A percentile compares a stretch with the other conserved stretches of the same genome.
phyloP scores from a whole-genome alignment of 2,113 vertebrate genomes.

The Taxidea taxus region DNA sequence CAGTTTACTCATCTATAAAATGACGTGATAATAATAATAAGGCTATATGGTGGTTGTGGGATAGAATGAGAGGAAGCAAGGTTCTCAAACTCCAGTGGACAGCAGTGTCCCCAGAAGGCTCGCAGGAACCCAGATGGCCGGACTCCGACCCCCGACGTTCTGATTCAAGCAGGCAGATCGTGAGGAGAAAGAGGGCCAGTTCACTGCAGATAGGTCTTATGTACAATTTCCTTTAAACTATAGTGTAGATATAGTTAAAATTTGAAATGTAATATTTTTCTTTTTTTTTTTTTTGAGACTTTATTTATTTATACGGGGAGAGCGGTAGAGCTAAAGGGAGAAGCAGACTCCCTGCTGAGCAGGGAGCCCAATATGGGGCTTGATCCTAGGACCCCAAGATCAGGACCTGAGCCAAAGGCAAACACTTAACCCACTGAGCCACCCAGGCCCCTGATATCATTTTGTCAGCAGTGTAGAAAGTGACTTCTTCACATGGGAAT shows the following conservation, averaged over 20 bases:
- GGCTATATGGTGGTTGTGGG: no score
- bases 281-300: neutral
- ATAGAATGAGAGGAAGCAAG: no score
- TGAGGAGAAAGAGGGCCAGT: neutral
- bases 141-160: no score
- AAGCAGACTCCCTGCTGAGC: neutral
- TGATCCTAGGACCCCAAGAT: neutral
- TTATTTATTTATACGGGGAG: neutral
- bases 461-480: neutral
- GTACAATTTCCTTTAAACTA: neutral
- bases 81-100: neutral
- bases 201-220: neutral
- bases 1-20: neutral
- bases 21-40: fast-evolving
- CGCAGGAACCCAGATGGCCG: neutral
- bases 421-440: neutral
- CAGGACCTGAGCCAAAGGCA: neutral
- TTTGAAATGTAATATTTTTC: neutral
- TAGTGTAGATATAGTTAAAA: neutral
- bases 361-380: neutral
- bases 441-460: neutral
- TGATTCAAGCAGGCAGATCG: neutral
- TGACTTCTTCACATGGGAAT: neutral
- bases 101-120: neutral
- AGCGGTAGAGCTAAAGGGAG: neutral